phyloP scores from a whole-genome alignment of 2,888 invertebrate species.

The Coelinius sp. region DNA sequence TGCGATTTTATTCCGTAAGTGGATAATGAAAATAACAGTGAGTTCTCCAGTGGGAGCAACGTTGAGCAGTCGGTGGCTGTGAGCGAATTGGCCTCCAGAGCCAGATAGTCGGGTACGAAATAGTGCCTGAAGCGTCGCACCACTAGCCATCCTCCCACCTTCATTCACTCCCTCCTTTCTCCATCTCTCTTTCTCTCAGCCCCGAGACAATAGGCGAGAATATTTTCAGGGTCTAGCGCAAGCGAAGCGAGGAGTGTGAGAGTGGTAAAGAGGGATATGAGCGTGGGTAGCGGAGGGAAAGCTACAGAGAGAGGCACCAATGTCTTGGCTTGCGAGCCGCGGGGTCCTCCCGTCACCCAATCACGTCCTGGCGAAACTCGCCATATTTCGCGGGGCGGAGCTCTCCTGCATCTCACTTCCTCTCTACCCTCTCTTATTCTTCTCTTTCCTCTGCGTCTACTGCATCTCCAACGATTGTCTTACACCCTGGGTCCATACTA shows the following conservation, averaged over 20 bases:
- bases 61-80: constrained; percentile 19
- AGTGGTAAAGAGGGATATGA: constrained; percentile 40
- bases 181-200: neutral
- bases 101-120: constrained; percentile 22
- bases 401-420: constrained; percentile 50
- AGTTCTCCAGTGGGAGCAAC: constrained; percentile 21
- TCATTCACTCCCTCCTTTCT: neutral
- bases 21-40: constrained; percentile 26
- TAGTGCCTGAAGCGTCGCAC: constrained; percentile 11
- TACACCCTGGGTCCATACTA: constrained; percentile 26
- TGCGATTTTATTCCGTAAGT: constrained; percentile 14
- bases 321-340: constrained; percentile 68
- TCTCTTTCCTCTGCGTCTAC: constrained; percentile 37
- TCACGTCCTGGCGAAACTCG: constrained; percentile 68
- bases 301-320: constrained; percentile 61
- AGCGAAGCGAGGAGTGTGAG: constrained; percentile 39
- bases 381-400: constrained; percentile 70
- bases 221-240: constrained; percentile 44
- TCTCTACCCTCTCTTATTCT: constrained; percentile 34
- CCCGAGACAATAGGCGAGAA: constrained; percentile 46
- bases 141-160: constrained; percentile 7
- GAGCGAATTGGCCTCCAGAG: constrained; percentile 24
- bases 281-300: constrained; percentile 32
- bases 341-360: constrained; percentile 70
- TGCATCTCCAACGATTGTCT: constrained; percentile 34